phyloP scores from a whole-genome alignment of 2,113 vertebrate genomes.

The Pachypanchax playfairii region DNA sequence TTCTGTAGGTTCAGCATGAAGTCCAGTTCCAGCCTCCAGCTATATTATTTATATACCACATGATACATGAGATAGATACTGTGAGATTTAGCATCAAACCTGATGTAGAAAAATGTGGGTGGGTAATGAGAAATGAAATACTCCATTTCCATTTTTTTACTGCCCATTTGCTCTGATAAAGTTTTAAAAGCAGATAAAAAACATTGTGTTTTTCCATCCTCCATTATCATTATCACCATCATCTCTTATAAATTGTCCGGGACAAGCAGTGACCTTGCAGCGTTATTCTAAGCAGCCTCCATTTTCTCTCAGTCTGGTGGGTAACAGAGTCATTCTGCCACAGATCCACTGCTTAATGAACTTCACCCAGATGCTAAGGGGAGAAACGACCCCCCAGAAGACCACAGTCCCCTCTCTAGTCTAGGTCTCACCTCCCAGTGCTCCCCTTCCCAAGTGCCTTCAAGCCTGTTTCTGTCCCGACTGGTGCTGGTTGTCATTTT shows the following conservation, averaged over 20 bases:
- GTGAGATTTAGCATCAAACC: constrained; percentile 36
- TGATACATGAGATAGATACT: neutral
- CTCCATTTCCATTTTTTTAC: constrained; percentile 27
- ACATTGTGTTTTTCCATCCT: constrained; percentile 16
- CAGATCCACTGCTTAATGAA: constrained; percentile 58
- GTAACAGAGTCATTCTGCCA: constrained; percentile 43
- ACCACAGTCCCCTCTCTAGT: constrained; percentile 63
- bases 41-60: neutral
- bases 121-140: constrained; percentile 54
- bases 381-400: constrained; percentile 45
- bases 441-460: constrained; percentile 33
- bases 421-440: constrained; percentile 47
- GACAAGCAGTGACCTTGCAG: constrained; percentile 53
- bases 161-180: constrained; percentile 27
- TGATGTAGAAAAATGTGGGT: constrained; percentile 23
- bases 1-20: neutral
- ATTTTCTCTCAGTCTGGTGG: constrained; percentile 23
- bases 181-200: too few species aligned
- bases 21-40: too few species aligned
- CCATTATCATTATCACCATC: constrained; percentile 33
- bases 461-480: constrained; percentile 9
- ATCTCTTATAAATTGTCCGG: constrained; percentile 28
- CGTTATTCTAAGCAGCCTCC: constrained; percentile 8
- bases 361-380: constrained; percentile 70
- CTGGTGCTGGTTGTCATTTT: constrained; percentile 49